These are phyloP conservation scores for Phoenoteleia sp. DNA, from an alignment of 2,888 invertebrate species.

Conservation along the genomic window DNA sequence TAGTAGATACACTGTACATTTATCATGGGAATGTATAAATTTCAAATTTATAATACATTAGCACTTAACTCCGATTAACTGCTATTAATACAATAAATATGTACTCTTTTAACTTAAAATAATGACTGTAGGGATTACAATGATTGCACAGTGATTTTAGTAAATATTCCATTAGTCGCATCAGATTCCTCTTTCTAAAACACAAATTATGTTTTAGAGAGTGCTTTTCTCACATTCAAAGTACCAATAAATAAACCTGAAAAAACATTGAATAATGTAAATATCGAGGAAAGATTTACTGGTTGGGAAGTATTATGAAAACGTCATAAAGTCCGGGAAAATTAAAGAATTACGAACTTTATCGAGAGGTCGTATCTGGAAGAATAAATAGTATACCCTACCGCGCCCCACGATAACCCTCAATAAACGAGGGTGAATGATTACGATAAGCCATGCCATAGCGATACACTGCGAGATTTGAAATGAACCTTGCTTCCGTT, in stretches of 20 bases:
- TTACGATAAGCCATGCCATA: constrained; percentile 77
- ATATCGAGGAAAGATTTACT: background rate
- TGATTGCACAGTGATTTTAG: no score
- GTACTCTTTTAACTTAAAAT: no score
- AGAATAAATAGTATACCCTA: constrained; percentile 81
- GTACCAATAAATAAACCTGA: background rate
- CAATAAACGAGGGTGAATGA: constrained; percentile 80
- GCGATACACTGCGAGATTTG: constrained; percentile 77
- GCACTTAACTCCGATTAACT: no score
- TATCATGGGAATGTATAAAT: no score
- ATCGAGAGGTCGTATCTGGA: constrained; percentile 78
- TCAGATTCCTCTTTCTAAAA: no score
- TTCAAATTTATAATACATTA: no score
- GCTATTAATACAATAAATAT: no score
- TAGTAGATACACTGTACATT: background rate
- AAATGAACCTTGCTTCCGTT: constrained; percentile 70
- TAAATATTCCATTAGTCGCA: no score
- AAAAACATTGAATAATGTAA: background rate
- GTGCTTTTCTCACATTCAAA: background rate
- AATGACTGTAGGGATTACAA: no score
- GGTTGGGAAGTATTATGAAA: constrained; percentile 3
- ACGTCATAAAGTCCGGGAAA: constrained; percentile 76
- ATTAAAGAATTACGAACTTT: constrained; percentile 79
- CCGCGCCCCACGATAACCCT: constrained; percentile 79
- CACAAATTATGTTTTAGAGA: no score